Evolutionary conservation across 2,888 invertebrate species (phyloP).

Genomic region (Operophtera brumata): DNA sequence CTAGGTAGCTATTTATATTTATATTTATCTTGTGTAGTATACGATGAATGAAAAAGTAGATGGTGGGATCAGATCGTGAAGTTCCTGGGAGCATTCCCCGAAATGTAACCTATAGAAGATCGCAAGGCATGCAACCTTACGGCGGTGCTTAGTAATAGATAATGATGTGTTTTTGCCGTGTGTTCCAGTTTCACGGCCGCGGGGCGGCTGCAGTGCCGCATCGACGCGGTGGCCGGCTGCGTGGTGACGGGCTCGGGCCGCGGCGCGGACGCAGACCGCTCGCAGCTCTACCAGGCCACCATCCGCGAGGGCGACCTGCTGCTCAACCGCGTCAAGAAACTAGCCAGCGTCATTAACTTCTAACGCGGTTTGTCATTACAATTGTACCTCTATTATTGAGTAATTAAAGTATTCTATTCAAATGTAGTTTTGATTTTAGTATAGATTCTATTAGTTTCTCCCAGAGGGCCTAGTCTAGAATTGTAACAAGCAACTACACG

Average conservation of each 20-base stretch:
- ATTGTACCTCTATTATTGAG: constrained; percentile 15
- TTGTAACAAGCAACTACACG: too few relatives aligned
- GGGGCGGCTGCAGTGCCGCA: constrained; percentile 98
- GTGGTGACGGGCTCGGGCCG: constrained; percentile 90
- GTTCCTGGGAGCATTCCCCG: too few relatives aligned
- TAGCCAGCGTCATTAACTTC: constrained; percentile 99
- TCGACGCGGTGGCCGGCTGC: constrained; percentile 97
- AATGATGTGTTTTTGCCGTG: neutral
- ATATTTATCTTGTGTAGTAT: too few relatives aligned
- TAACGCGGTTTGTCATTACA: constrained; percentile 57
- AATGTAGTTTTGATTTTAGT: constrained; percentile 16
- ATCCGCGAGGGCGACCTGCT: constrained; percentile 99
- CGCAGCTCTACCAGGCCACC: constrained; percentile 94
- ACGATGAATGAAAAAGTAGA: too few relatives aligned
- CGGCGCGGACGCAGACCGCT: constrained; percentile 77
- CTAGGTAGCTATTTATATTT: too few relatives aligned
- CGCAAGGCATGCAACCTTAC: too few relatives aligned
- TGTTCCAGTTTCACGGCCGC: constrained; percentile 92
- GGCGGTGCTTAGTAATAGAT: too few relatives aligned
- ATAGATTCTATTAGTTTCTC: neutral
- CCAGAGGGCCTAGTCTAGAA: too few relatives aligned
- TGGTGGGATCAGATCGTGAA: too few relatives aligned
- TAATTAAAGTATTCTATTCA: constrained; percentile 28
- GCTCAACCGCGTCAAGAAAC: constrained; percentile 98
- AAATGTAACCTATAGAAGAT: too few relatives aligned